phyloP scores from a whole-genome alignment of 1,140 invertebrate genomes.

The Ceratosolen fusciceps region DNA sequence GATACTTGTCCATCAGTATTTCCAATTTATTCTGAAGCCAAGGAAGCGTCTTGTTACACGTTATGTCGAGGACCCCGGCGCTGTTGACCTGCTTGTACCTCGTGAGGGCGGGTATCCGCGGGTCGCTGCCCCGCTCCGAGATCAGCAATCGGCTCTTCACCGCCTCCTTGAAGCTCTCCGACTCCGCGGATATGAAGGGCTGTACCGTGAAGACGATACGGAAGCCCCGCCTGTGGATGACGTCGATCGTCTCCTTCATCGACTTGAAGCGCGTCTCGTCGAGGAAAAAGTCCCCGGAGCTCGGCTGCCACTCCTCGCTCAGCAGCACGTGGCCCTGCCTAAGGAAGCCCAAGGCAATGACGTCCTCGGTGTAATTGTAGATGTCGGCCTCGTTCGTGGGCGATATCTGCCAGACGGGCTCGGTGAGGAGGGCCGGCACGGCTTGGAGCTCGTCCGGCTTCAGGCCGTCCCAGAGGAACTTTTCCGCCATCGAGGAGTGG shows the following conservation, averaged over 20 bases:
- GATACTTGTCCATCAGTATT: constrained; percentile 79
- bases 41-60: constrained; percentile 82
- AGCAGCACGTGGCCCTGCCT: constrained; percentile 85
- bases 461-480: constrained; percentile 85
- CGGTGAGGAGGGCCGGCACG: constrained; percentile 82
- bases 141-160: constrained; percentile 81
- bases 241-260: constrained; percentile 83
- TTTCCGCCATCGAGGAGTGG: constrained; percentile 81
- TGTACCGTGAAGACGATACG: constrained; percentile 87
- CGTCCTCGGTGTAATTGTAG: constrained; percentile 86
- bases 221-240: constrained; percentile 86
- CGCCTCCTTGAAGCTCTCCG: constrained; percentile 82
- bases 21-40: constrained; percentile 87
- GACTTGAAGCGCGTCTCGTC: constrained; percentile 81
- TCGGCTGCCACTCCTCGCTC: constrained; percentile 88
- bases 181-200: constrained; percentile 89
- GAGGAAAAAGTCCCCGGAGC: constrained; percentile 83
- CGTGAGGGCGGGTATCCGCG: constrained; percentile 81
- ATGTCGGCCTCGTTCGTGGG: constrained; percentile 79
- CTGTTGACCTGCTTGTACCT: constrained; percentile 83
- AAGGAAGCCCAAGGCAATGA: constrained; percentile 81
- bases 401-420: constrained; percentile 88
- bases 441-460: constrained; percentile 81
- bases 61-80: constrained; percentile 87
- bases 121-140: constrained; percentile 80